phyloP scores from a whole-genome alignment of 2,113 vertebrate genomes.

The Cathartes aura region DNA sequence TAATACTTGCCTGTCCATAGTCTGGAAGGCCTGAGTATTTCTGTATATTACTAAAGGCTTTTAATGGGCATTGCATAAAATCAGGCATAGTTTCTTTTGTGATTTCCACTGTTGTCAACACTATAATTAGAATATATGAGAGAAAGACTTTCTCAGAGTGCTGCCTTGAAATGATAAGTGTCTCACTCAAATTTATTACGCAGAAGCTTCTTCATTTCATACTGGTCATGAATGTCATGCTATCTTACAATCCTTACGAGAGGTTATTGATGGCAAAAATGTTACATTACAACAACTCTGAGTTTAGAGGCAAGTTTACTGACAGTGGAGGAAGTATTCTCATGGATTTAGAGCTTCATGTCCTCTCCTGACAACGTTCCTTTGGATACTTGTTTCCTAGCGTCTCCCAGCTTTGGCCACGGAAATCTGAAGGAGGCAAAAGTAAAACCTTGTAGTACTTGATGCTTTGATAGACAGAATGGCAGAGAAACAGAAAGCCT shows the following conservation, averaged over 20 bases:
- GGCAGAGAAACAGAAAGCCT: constrained; percentile 30
- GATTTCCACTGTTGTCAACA: neutral
- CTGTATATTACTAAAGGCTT: neutral
- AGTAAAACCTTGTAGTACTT: neutral
- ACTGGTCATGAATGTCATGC: neutral
- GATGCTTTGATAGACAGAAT: constrained; percentile 6
- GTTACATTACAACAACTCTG: neutral
- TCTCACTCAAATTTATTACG: neutral
- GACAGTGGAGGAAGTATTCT: neutral
- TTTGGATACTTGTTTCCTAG: neutral
- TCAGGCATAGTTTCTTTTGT: neutral
- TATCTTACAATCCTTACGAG: neutral
- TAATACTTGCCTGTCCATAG: neutral
- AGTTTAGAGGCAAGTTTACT: neutral
- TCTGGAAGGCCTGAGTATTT: neutral
- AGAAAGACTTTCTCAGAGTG: neutral
- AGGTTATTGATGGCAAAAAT: neutral
- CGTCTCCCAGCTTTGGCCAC: neutral
- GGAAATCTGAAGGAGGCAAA: neutral
- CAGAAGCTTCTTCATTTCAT: neutral
- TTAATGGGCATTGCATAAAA: neutral
- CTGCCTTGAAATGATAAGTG: neutral
- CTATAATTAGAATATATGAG: neutral
- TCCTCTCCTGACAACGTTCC: neutral
- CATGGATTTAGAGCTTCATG: neutral